phyloP scores from a whole-genome alignment of 2,113 vertebrate genomes.

The Corythaixoides concolor region DNA sequence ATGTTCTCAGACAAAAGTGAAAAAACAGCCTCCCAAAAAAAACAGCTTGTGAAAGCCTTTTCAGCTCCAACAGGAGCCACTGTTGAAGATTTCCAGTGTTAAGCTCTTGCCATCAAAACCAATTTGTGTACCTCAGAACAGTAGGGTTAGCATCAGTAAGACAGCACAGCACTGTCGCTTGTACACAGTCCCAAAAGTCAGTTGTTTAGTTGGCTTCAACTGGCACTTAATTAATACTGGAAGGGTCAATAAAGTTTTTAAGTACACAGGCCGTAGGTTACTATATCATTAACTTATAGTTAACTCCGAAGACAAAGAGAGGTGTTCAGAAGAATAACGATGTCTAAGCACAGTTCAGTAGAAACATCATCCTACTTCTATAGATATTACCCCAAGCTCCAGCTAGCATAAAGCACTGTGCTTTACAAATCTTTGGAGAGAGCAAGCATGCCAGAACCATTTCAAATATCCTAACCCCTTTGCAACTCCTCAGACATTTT shows the following conservation, averaged over 20 bases:
- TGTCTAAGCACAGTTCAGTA: not conserved
- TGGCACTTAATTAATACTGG: not conserved
- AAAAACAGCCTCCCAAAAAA: not conserved
- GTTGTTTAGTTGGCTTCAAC: not conserved
- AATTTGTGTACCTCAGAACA: fast-evolving
- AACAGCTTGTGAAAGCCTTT: not conserved
- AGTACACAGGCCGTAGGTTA: not conserved
- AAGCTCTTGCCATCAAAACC: not conserved
- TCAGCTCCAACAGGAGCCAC: not conserved
- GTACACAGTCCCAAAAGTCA: not conserved
- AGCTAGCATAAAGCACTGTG: not conserved
- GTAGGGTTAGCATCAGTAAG: not conserved
- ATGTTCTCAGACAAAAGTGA: not conserved
- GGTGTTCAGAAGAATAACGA: not conserved
- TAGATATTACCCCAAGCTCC: not conserved
- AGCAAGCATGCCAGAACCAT: not conserved
- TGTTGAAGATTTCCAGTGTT: not conserved
- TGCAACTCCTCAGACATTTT: not conserved
- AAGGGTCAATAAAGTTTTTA: not conserved
- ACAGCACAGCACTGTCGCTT: not conserved
- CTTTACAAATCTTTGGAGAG: not conserved
- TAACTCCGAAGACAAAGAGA: not conserved
- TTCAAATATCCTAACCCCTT: not conserved
- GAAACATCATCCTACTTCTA: not conserved
- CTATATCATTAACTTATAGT: not conserved